phyloP scores from a whole-genome alignment of 2,797 vertebrate species.

The Tachyglossus aculeatus region DNA sequence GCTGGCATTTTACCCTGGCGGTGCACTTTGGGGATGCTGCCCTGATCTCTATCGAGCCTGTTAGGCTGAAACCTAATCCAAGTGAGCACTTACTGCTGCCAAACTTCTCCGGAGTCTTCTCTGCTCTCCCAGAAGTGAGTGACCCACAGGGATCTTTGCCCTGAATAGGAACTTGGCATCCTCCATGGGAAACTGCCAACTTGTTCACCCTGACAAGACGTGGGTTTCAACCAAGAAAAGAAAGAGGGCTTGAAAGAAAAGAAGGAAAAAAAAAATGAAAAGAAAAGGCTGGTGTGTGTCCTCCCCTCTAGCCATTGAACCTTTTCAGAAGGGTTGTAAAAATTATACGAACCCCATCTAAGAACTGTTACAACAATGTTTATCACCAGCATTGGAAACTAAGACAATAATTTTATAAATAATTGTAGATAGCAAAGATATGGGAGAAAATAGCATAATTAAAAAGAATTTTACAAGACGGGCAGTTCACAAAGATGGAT shows the following conservation, averaged over 20 bases:
- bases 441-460: conserved; percentile 69
- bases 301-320: conserved; percentile 13
- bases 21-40: conserved; percentile 72
- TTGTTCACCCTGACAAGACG: neutral
- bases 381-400: conserved; percentile 64
- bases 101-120: conserved; percentile 30
- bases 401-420: conserved; percentile 73
- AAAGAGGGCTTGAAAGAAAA: neutral
- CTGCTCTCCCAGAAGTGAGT: neutral
- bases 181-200: neutral
- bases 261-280: neutral
- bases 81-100: conserved; percentile 48
- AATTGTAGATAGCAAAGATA: conserved; percentile 71
- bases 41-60: conserved; percentile 62
- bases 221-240: neutral
- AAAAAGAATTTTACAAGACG: conserved; percentile 73
- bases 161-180: conserved; percentile 5
- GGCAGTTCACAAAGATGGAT: conserved; percentile 62
- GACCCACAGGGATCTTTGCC: neutral
- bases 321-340: conserved; percentile 62
- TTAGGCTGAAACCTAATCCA: conserved; percentile 73
- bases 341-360: conserved; percentile 51
- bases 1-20: conserved; percentile 68
- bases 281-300: neutral
- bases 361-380: conserved; percentile 65